Evolutionary conservation across 2,113 vertebrate species (phyloP).

Genomic region (Axis porcinus): DNA sequence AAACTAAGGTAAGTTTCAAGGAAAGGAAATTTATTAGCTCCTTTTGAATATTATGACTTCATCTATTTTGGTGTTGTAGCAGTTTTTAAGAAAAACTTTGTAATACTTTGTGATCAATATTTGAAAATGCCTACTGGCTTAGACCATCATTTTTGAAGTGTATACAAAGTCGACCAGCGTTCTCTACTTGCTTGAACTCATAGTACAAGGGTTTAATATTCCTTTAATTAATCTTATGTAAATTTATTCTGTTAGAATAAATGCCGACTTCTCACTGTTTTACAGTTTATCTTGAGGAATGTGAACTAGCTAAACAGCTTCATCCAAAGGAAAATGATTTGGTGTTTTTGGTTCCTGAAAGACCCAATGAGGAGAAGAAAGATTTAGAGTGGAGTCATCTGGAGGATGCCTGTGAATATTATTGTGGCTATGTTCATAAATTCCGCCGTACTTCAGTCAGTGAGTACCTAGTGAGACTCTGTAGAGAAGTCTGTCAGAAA

Average conservation of each 20-base stretch:
- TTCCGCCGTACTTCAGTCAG: conserved; percentile 71
- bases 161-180: background rate
- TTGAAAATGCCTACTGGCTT: background rate
- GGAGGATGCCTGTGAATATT: background rate
- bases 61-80: background rate
- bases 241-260: background rate
- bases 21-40: background rate
- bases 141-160: background rate
- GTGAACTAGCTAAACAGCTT: conserved; percentile 78
- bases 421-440: conserved; percentile 80
- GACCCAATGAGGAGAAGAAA: conserved; percentile 9
- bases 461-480: conserved; percentile 55
- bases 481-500: background rate
- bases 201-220: background rate
- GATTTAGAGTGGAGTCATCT: conserved; percentile 45
- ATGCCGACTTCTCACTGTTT: background rate
- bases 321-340: conserved; percentile 89
- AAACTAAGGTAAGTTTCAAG: background rate
- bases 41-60: background rate
- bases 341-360: conserved; percentile 82
- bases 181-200: background rate
- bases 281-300: conserved; percentile 74
- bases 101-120: background rate
- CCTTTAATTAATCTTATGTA: background rate
- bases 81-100: background rate